phyloP scores from a whole-genome alignment of 1,140 invertebrate species.

The Frieseomelitta varia region DNA sequence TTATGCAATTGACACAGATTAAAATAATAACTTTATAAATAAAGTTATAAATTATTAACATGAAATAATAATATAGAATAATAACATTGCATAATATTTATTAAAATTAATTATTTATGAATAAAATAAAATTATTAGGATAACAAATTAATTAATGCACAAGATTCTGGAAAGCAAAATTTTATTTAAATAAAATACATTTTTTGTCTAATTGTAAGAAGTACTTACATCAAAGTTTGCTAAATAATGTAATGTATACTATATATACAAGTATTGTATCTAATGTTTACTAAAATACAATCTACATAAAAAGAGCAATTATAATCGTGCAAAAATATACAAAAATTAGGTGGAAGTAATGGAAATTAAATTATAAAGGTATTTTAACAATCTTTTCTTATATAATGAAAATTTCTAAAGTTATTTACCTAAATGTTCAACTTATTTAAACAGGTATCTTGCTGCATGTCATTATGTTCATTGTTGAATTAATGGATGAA shows the following conservation, averaged over 20 bases:
- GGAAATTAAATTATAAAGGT: background rate
- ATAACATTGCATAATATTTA: background rate
- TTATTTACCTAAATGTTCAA: constrained; percentile 38
- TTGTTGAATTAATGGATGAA: constrained; percentile 18
- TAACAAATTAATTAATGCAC: constrained; percentile 39
- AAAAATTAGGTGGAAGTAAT: background rate
- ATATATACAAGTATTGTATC: background rate
- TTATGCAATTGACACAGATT: background rate
- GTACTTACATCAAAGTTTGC: constrained; percentile 31
- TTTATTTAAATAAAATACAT: constrained; percentile 55
- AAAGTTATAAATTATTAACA: background rate
- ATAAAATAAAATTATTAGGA: constrained; percentile 16
- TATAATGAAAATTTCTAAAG: constrained; percentile 8
- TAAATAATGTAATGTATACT: constrained; percentile 4
- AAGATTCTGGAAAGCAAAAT: constrained; percentile 31
- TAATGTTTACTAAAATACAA: constrained; percentile 1
- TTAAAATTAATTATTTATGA: background rate
- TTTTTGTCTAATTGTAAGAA: constrained; percentile 2
- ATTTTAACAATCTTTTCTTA: constrained; percentile 1
- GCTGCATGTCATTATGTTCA: constrained; percentile 28
- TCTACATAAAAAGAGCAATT: background rate
- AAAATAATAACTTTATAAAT: background rate
- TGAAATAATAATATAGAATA: background rate
- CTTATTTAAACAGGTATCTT: constrained; percentile 16
- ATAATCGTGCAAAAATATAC: constrained; percentile 4